A percentile compares a stretch with the other conserved stretches of the same genome.
Conservation (phyloP, 2,797 vertebrate species). For the Miichthys miiuy region DNA sequence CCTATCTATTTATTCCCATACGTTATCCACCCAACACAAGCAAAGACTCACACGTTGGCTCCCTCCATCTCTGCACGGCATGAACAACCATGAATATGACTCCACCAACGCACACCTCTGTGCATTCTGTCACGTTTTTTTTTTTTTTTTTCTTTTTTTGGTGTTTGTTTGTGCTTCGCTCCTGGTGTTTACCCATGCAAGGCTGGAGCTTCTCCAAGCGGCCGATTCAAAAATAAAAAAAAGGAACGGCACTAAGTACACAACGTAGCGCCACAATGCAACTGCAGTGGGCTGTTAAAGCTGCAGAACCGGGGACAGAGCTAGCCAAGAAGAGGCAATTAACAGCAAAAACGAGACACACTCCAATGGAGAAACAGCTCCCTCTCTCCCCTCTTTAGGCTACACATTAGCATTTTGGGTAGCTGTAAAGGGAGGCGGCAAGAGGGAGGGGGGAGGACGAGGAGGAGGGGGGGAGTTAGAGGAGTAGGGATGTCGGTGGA, state of each 20-base stretch:
- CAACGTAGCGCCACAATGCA: slow-evolving; percentile 13
- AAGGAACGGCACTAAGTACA: slow-evolving; percentile 19
- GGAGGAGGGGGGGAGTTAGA: background rate
- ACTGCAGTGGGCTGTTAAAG: slow-evolving; percentile 46
- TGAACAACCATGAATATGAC: slow-evolving; percentile 17
- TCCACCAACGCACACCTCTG: slow-evolving; percentile 27
- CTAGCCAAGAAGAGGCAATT: slow-evolving; percentile 71
- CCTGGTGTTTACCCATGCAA: slow-evolving; percentile 39
- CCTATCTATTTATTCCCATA: slow-evolving; percentile 1
- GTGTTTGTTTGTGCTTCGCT: slow-evolving; percentile 33
- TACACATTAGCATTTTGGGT: slow-evolving; percentile 59
- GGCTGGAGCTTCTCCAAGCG: slow-evolving; percentile 29
- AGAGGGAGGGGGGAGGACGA: background rate
- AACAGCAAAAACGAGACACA: slow-evolving; percentile 66
- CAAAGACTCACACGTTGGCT: background rate
- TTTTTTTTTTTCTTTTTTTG: background rate
- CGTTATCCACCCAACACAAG: background rate
- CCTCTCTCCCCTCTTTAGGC: slow-evolving; percentile 57
- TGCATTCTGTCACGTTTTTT: background rate
- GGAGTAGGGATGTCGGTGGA: background rate
- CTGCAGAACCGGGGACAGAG: slow-evolving; percentile 52
- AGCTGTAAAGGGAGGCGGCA: slow-evolving; percentile 9
- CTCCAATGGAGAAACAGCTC: slow-evolving; percentile 49
- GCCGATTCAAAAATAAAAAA: slow-evolving; percentile 3
- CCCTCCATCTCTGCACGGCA: background rate